phyloP scores from a whole-genome alignment of 2,797 vertebrate genomes.

The Triplophysa bombifrons region DNA sequence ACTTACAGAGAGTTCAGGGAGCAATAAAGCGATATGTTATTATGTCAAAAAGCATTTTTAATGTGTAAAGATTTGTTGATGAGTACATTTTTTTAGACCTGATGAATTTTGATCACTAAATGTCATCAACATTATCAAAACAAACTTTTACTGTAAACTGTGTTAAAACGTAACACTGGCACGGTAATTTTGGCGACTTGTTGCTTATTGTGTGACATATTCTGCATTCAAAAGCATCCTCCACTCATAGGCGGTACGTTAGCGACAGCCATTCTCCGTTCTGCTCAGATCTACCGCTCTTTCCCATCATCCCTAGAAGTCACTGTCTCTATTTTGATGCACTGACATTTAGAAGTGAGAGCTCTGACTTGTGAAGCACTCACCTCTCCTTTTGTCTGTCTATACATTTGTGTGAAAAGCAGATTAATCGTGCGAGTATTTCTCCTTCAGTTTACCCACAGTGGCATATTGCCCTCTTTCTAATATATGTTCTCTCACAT shows the following conservation, averaged over 20 bases:
- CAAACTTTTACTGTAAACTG: not conserved
- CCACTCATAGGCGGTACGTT: conserved; percentile 31
- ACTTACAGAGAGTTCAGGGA: no score
- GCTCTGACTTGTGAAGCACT: conserved; percentile 48
- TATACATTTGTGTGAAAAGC: conserved; percentile 45
- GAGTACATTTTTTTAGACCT: no score
- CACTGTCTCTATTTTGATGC: conserved; percentile 51
- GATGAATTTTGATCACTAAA: not conserved
- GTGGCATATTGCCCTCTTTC: conserved; percentile 49
- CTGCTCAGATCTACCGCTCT: conserved; percentile 46
- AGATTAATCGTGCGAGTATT: conserved; percentile 15
- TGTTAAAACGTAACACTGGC: not conserved
- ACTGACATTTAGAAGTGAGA: conserved; percentile 53
- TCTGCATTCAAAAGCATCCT: conserved; percentile 30
- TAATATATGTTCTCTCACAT: conserved; percentile 37
- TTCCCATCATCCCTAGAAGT: conserved; percentile 42
- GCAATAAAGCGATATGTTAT: no score
- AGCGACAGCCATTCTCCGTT: conserved; percentile 45
- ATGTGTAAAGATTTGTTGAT: no score
- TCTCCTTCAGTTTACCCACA: conserved; percentile 14
- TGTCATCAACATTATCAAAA: not conserved
- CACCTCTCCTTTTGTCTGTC: conserved; percentile 48
- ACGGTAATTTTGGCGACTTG: conserved; percentile 38
- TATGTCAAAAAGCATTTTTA: no score
- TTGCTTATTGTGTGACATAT: conserved; percentile 38